These are phyloP conservation scores for Epicauta chinensis DNA, from an alignment of 1,140 invertebrate genomes.

Conservation along the genomic window DNA sequence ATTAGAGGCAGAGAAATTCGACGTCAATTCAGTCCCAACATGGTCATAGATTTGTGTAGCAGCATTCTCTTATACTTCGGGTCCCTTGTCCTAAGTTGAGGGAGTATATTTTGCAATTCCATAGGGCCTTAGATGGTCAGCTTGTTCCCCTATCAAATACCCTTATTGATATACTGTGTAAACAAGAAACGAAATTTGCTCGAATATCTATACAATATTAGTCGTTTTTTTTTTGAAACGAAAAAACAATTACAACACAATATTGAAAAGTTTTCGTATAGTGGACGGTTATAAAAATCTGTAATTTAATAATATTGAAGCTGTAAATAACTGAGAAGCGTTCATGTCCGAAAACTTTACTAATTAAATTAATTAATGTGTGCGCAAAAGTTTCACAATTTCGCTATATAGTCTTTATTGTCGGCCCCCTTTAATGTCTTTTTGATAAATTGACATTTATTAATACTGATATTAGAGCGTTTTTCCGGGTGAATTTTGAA, in stretches of 20 bases:
- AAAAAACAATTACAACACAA: too few relatives aligned
- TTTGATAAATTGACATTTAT: conserved; percentile 40
- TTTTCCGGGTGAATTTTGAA: conserved; percentile 2
- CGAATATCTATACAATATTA: neutral
- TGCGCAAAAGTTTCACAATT: conserved; percentile 32
- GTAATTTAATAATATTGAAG: conserved; percentile 26
- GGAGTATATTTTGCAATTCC: conserved; percentile 35
- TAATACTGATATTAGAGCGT: conserved; percentile 30
- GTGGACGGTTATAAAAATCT: conserved; percentile 4
- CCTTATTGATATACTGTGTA: conserved; percentile 42
- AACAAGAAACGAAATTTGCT: conserved; percentile 22
- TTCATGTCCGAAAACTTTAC: conserved; percentile 33
- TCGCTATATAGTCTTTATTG: conserved; percentile 26
- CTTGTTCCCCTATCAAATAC: conserved; percentile 12
- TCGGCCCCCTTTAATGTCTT: conserved; percentile 35
- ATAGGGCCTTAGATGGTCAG: conserved; percentile 27
- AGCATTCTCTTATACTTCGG: conserved; percentile 11
- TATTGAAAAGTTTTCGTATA: neutral
- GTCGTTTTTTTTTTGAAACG: too few relatives aligned
- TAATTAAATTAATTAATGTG: conserved; percentile 41
- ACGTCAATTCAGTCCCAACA: conserved; percentile 5
- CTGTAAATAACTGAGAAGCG: conserved; percentile 30
- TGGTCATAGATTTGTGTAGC: neutral
- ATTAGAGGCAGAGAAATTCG: conserved; percentile 30
- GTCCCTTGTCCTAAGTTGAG: conserved; percentile 15